Base-by-base conservation (phyloP, 92 coral and sea anemone species). In the Epizoanthus illoricatus region DNA sequence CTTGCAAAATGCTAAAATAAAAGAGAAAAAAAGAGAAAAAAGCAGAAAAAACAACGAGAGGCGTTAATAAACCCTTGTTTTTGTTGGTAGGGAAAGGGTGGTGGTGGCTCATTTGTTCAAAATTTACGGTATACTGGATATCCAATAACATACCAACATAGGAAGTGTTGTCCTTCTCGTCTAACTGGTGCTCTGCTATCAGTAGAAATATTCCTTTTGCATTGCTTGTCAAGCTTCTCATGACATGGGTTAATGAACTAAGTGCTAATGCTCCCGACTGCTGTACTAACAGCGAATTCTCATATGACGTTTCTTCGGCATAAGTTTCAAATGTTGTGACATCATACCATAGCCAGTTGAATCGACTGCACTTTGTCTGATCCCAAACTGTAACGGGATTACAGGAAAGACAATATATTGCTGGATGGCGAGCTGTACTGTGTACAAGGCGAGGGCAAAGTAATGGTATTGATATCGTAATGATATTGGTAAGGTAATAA, bases 291-390 rank as follows among this genome's bases (percentile, higher is more conserved):
- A 96, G 70, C 23, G 99, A 96, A 74, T 96, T 93, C 79, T 96
- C 99, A 84, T 96, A 96, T 0, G 99, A 96, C 4, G 99, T 96
- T 71, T 96, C 99, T 69, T 96, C 99, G 28, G 87, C 55, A 80
- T 96, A 96, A 2, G 98, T 91, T 55, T 96, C 99, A 84, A 96
- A 96, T 17, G 99, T 93, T 17, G 99, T 90, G 86, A 96, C 96
- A 74, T 96, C 99, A 87, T 91, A 90, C 99, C 99, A 96, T 49
- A 92, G 87, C 94, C 97, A 96, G 85, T 91, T 96, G 86, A 91
- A 96, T 59, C 98, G 93, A 61, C 99, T 89, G 67, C 89, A 85
- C 86, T 94, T 93, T 39, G 91, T 93, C 54, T 96, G 98, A 84
- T 93, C 97, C 99, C 99, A 96, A 21, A 96, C 99, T 96, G 87